A percentile compares a stretch with the other conserved stretches of the same genome.
These are phyloP conservation scores for Campylomormyrus numenius DNA, from an alignment of 2,113 vertebrate species.

Conservation along the genomic window DNA sequence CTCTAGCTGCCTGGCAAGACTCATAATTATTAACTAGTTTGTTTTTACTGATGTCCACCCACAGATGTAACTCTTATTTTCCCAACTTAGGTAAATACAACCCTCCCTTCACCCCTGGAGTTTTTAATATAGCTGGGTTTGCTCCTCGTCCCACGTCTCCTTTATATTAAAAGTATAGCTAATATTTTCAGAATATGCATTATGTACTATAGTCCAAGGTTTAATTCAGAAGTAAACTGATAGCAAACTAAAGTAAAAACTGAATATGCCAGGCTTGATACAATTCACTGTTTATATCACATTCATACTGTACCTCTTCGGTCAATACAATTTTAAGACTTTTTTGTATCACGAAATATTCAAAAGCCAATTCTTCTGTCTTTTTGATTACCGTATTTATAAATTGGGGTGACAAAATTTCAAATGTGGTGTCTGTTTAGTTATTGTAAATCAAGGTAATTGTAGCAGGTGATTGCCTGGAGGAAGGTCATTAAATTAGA, in stretches of 20 bases:
- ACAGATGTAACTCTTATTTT: background rate
- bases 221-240: background rate
- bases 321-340: background rate
- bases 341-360: background rate
- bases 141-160: background rate
- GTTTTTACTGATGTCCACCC: background rate
- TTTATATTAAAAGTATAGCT: background rate
- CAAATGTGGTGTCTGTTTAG: background rate
- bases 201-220: background rate
- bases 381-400: background rate
- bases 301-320: background rate
- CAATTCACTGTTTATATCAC: background rate
- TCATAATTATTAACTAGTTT: conserved; percentile 4
- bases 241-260: background rate
- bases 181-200: background rate
- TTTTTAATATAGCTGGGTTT: background rate
- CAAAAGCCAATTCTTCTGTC: background rate
- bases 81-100: background rate
- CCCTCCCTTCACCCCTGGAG: background rate
- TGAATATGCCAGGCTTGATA: background rate
- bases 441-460: background rate
- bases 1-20: background rate
- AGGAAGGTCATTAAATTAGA: background rate
- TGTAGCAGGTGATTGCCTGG: background rate
- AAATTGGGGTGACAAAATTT: background rate